Percentiles rank a stretch among this genome's conserved stretches.
Evolutionary conservation across 2,888 invertebrate species (phyloP).

Genomic region (Thelaira solivaga): DNA sequence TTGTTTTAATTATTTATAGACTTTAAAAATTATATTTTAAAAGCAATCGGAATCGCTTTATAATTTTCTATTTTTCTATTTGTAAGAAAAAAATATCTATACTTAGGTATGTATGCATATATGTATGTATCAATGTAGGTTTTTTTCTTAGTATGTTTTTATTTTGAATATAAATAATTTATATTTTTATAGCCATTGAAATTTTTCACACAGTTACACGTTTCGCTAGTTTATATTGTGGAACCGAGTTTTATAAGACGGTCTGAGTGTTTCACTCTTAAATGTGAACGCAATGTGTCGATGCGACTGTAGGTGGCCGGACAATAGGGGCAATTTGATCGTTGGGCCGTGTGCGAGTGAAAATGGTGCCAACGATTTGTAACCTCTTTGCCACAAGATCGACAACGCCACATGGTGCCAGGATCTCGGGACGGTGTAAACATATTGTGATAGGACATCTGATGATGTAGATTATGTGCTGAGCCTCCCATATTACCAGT

Average conservation of each 20-base stretch:
- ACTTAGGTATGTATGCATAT: not conserved
- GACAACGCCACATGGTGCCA: constrained; percentile 87
- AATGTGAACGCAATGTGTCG: constrained; percentile 89
- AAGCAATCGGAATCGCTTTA: constrained; percentile 6
- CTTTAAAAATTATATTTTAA: constrained; percentile 8
- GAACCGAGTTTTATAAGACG: constrained; percentile 75
- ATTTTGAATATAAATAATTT: constrained; percentile 32
- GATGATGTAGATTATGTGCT: constrained; percentile 76
- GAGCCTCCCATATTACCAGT: constrained; percentile 65
- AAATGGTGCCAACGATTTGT: constrained; percentile 93
- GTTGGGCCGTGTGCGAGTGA: constrained; percentile 88
- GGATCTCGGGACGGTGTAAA: constrained; percentile 85
- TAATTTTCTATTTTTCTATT: constrained; percentile 17
- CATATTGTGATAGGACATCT: constrained; percentile 89
- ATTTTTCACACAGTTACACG: constrained; percentile 17
- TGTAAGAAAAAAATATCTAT: constrained; percentile 5
- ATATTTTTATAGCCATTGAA: constrained; percentile 48
- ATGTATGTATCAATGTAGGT: not conserved
- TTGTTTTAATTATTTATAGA: constrained; percentile 3
- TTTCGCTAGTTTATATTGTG: constrained; percentile 69
- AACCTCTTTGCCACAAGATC: constrained; percentile 90
- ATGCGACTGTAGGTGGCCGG: constrained; percentile 91
- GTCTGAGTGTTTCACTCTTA: constrained; percentile 85
- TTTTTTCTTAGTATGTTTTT: not conserved
- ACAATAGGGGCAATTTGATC: constrained; percentile 90